phyloP scores from a whole-genome alignment of 2,797 vertebrate species.

The Gymnoscopelus microlampas region DNA sequence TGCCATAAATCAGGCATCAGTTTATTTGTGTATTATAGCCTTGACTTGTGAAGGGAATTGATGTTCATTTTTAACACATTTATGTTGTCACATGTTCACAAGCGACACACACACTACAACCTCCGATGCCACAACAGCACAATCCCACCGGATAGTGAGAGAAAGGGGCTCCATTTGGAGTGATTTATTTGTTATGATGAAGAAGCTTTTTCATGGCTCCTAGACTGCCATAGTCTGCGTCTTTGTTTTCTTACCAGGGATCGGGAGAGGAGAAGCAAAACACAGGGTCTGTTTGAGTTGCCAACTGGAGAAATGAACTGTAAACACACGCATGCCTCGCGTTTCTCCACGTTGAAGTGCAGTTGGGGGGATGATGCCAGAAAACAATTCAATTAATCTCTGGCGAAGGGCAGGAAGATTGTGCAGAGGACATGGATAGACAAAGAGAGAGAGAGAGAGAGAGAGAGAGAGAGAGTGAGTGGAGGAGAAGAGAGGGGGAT shows the following conservation, averaged over 20 bases:
- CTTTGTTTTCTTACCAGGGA: conserved; percentile 36
- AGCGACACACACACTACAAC: conserved; percentile 12
- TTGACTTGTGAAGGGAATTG: neutral
- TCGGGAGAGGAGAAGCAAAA: conserved; percentile 47
- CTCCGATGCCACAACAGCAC: conserved; percentile 11
- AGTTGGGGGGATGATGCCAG: conserved; percentile 50
- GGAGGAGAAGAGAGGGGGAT: neutral
- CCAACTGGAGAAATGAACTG: conserved; percentile 58
- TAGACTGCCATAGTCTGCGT: conserved; percentile 33
- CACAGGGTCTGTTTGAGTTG: conserved; percentile 39
- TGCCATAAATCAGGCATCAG: neutral
- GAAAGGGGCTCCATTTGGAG: conserved; percentile 1
- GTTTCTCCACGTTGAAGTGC: conserved; percentile 46
- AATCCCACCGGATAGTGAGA: conserved; percentile 2
- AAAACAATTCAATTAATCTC: conserved; percentile 72
- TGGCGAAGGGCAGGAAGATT: conserved; percentile 44
- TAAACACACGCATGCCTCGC: conserved; percentile 58
- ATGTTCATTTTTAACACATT: conserved; percentile 22
- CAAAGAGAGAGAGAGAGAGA: conserved; percentile 11
- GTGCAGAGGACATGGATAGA: conserved; percentile 33
- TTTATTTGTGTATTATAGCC: neutral
- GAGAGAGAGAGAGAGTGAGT: conserved; percentile 11
- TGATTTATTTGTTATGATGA: conserved; percentile 30
- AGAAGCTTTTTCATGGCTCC: conserved; percentile 25
- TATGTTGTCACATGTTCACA: conserved; percentile 19